Conservation (phyloP, 2,888 invertebrate genomes). For the Fragum sueziense region DNA sequence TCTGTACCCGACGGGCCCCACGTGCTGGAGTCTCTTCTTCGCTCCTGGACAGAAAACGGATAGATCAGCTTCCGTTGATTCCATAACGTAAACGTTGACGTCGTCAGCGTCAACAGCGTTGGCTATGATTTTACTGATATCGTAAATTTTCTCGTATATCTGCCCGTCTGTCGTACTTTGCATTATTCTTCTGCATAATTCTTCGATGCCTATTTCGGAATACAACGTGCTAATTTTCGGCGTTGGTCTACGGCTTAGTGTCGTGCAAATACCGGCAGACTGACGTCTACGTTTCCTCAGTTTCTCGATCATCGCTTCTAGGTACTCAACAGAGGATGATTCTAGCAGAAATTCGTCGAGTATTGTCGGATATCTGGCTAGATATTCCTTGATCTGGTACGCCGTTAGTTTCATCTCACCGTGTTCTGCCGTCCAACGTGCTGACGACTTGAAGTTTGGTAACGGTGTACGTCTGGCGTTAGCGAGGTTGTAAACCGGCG, state of each 20-base stretch:
- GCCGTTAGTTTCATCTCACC: conserved; percentile 24
- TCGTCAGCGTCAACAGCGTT: conserved; percentile 53
- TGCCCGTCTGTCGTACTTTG: conserved; percentile 42
- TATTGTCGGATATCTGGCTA: conserved; percentile 58
- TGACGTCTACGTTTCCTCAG: not conserved
- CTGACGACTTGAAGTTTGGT: conserved; percentile 40
- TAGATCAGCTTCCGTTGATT: conserved; percentile 56
- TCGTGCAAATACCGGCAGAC: not conserved
- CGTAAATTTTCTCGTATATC: conserved; percentile 49
- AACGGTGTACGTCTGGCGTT: conserved; percentile 21
- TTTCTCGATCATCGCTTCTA: conserved; percentile 51
- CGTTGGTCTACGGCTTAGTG: not conserved
- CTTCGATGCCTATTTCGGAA: conserved; percentile 39
- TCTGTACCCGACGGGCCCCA: conserved; percentile 61
- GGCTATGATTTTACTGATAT: conserved; percentile 48
- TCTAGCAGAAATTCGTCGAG: conserved; percentile 61
- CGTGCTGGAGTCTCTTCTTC: conserved; percentile 29
- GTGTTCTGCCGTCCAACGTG: conserved; percentile 38
- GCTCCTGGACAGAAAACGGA: conserved; percentile 45
- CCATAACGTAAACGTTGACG: conserved; percentile 60
- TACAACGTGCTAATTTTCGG: conserved; percentile 29
- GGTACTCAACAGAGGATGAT: conserved; percentile 43
- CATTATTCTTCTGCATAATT: conserved; percentile 44
- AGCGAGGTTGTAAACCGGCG: conserved; percentile 32
- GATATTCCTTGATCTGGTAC: conserved; percentile 54